A percentile compares a stretch with the other conserved stretches of the same genome.
phyloP scores from a whole-genome alignment of 2,888 invertebrate species.

The Ligdia adustata region DNA sequence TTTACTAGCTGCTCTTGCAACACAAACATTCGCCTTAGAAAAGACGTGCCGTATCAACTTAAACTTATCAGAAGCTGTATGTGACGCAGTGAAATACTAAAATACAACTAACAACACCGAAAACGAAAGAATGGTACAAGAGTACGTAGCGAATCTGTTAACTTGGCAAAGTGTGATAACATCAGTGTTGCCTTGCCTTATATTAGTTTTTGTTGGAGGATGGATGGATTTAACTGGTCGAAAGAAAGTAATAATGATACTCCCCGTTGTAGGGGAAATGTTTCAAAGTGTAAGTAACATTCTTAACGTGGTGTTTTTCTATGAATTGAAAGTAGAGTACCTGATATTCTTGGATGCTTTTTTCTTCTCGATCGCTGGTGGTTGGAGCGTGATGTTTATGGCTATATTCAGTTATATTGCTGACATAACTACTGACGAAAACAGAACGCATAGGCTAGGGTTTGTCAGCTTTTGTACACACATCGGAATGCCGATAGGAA shows the following conservation, averaged over 20 bases:
- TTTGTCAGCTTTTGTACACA: conserved; percentile 43
- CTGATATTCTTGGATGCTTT: conserved; percentile 54
- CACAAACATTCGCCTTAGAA: conserved; percentile 20
- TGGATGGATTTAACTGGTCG: conserved; percentile 71
- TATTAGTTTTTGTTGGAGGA: conserved; percentile 84
- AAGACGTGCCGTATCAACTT: conserved; percentile 84
- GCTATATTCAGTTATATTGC: conserved; percentile 71
- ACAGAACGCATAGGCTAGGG: conserved; percentile 74
- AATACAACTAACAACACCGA: conserved; percentile 81
- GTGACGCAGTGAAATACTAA: conserved; percentile 84
- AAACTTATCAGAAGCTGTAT: conserved; percentile 84
- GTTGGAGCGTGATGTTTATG: conserved; percentile 55
- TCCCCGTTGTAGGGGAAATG: conserved; percentile 62
- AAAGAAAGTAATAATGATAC: conserved; percentile 65
- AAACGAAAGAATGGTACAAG: conserved; percentile 81
- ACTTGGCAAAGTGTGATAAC: conserved; percentile 90
- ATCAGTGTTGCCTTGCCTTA: conserved; percentile 87
- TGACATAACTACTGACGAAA: conserved; percentile 64
- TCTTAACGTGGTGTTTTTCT: conserved; percentile 59
- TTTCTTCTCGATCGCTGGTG: conserved; percentile 44
- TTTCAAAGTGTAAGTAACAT: conserved; percentile 53
- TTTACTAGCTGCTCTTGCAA: conserved; percentile 79
- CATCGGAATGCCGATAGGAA: conserved; percentile 34
- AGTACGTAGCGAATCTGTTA: conserved; percentile 87
- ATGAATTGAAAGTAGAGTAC: conserved; percentile 57